phyloP scores from a whole-genome alignment of 30 jellyfish, hydroid and myxozoan genomes.

The Aurelia coerulea region DNA sequence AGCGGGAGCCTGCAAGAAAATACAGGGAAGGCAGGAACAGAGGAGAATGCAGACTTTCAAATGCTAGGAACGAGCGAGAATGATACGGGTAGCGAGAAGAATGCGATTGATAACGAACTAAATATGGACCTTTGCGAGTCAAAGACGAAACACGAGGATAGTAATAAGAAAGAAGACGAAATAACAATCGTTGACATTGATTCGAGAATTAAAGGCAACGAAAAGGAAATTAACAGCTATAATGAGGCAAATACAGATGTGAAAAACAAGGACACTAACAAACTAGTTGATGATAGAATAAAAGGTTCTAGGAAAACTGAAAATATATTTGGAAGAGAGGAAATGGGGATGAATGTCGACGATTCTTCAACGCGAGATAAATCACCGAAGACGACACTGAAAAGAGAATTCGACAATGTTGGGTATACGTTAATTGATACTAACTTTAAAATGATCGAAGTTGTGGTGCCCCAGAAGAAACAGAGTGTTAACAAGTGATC shows the following conservation, averaged over 20 bases:
- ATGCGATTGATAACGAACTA: not conserved
- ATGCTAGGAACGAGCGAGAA: not conserved
- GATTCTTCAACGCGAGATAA: not conserved
- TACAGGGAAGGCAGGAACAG: not conserved
- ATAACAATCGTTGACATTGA: not conserved
- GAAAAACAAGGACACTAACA: not conserved
- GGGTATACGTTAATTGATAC: conserved; percentile 30
- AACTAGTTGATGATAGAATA: not conserved
- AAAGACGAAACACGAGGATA: not conserved
- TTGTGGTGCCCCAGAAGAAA: conserved; percentile 18
- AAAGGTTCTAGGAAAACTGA: not conserved
- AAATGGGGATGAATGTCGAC: not conserved
- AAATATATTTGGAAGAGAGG: no score
- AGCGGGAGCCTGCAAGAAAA: not conserved
- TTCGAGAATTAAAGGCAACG: no score
- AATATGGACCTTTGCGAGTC: not conserved
- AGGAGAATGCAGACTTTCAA: not conserved
- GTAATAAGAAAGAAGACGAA: not conserved
- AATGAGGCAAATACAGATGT: not conserved
- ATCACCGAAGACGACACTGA: not conserved
- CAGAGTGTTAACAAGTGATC: not conserved
- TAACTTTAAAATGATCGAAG: conserved; percentile 11
- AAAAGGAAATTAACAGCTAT: not conserved
- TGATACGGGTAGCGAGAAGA: not conserved
- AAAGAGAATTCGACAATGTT: conserved; percentile 36